Base-by-base conservation (phyloP, 2,113 vertebrate genomes). In the Callipepla squamata region DNA sequence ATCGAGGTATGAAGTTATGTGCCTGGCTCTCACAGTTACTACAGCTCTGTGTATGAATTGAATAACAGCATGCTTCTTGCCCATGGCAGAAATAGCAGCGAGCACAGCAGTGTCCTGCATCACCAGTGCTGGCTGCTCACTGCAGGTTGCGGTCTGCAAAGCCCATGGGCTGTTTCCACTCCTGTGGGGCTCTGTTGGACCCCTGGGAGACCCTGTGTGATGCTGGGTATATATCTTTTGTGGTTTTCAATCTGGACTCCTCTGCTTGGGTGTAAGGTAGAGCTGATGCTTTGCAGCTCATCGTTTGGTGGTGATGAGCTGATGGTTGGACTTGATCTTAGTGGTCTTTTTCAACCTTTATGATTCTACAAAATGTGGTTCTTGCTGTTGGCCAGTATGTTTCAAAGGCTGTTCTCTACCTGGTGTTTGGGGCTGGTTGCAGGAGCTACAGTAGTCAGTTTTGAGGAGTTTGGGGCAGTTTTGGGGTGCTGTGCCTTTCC, bases 1-100 rank as follows among this genome's bases (percentile, higher is more conserved):
- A 96, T 91, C 91, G 95, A 91, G 87, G 96, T 85, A 91, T 95
- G 91, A 95, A 93, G 94, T 91, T 53, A 87, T 82, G 87, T 0
- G 59, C 87, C 93, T 95, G 91, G 92, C 81, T 85, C 62, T 91
- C 68, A 3, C 81, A 87, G 87, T 79, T 89, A 93, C 94, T 94
- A 62, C 81, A 77, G 87, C 85, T 63, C 93, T n/a, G 72, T 13
- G 80, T 42, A 83, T 44, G 89, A 95, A 95, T 92, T 47, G 86
- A 92, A 87, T 93, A 89, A 93, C 0, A 77, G 85, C 85, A 87
- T 94, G 91, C 79, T 58, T 55, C 93, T 94, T 47, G 92, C 93
- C 87, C 87, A 1, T 2, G 15, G 90, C 92, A 91, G 91, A 15
- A 89, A 11, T 3, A 90, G 86, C 84, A 58, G 74, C 14, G 0